These are phyloP conservation scores for Setophaga petechia DNA, from an alignment of 2,113 vertebrate species.

Conservation along the genomic window DNA sequence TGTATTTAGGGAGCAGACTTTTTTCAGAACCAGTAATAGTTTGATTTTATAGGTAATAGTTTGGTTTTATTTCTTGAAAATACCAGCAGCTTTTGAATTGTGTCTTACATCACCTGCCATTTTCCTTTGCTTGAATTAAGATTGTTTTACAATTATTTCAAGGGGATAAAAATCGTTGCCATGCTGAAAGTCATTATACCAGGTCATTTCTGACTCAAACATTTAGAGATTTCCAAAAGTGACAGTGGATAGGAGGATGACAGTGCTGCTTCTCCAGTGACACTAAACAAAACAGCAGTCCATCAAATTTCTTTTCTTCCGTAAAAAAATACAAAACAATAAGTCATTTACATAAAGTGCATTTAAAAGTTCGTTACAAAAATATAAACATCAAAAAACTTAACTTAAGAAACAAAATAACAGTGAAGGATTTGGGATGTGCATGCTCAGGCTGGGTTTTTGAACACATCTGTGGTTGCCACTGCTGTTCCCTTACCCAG, in stretches of 20 bases:
- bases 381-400: no score
- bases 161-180: background rate
- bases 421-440: background rate
- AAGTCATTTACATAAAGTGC: no score
- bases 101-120: background rate
- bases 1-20: background rate
- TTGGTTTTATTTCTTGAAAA: background rate
- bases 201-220: background rate
- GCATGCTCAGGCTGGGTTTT: background rate
- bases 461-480: background rate
- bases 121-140: conserved; percentile 30
- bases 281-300: no score
- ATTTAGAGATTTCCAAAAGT: no score
- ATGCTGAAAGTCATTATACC: background rate
- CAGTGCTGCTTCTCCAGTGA: no score
- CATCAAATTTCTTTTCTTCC: no score
- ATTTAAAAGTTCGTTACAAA: no score
- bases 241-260: no score
- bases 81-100: background rate
- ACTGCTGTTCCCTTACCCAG: background rate
- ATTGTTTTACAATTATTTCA: conserved; percentile 21
- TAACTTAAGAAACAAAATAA: no score
- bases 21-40: background rate
- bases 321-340: no score
- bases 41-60: background rate